Percentiles rank a stretch among this genome's conserved stretches.
Conservation (phyloP, 2,888 invertebrate species). For the Smittia sp. region DNA sequence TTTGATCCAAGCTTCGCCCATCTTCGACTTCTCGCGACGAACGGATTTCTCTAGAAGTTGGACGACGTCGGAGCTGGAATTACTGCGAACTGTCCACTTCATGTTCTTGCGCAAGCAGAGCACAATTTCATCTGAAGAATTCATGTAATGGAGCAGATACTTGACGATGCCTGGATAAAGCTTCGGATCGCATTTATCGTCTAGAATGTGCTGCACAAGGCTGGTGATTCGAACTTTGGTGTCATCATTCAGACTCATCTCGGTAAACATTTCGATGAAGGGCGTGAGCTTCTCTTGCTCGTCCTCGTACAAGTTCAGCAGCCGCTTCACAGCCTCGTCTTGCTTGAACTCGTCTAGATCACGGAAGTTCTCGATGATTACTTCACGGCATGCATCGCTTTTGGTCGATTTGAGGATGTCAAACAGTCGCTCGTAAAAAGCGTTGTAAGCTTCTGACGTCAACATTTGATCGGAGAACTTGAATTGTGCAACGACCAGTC, state of each 20-base stretch:
- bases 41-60: slow-evolving; percentile 19
- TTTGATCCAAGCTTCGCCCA: slow-evolving; percentile 9
- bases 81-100: background rate
- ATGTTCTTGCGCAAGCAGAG: background rate
- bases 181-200: slow-evolving; percentile 1
- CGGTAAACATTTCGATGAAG: slow-evolving; percentile 23
- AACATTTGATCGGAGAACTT: slow-evolving; percentile 35
- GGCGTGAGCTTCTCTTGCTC: slow-evolving; percentile 9
- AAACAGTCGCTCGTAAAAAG: slow-evolving; percentile 17
- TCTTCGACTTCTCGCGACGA: background rate
- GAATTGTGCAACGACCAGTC: slow-evolving; percentile 20
- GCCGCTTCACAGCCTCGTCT: slow-evolving; percentile 18
- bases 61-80: background rate
- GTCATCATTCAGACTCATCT: background rate
- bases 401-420: background rate
- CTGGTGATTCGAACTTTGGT: background rate
- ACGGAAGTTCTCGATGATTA: slow-evolving; percentile 24
- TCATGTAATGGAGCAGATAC: slow-evolving; percentile 6
- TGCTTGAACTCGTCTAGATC: slow-evolving; percentile 18
- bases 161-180: slow-evolving; percentile 30
- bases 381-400: background rate
- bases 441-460: background rate
- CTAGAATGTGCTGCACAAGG: background rate
- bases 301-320: background rate
- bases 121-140: background rate